Percentiles rank a stretch among this genome's conserved stretches.
phyloP scores from a whole-genome alignment of 1,140 invertebrate species.

The Atta cephalotes region DNA sequence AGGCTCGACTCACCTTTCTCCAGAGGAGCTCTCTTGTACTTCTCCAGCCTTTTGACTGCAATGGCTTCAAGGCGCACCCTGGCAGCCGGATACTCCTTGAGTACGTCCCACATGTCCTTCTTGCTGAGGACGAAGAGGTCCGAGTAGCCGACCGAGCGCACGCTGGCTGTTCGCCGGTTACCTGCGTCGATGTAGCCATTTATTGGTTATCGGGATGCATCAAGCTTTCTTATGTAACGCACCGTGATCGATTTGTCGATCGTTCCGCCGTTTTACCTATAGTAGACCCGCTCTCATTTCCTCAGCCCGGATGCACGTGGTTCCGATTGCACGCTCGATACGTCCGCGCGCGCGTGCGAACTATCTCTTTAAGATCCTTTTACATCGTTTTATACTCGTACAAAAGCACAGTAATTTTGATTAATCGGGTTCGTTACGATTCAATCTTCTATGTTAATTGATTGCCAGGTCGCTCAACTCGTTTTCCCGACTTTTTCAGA shows the following conservation, averaged over 20 bases:
- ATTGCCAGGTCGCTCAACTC: constrained; percentile 1
- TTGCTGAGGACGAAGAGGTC: constrained; percentile 99
- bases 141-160: constrained; percentile 98
- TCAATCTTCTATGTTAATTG: constrained; percentile 23
- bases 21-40: constrained; percentile 96
- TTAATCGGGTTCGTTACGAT: constrained; percentile 31
- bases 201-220: constrained; percentile 84
- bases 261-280: constrained; percentile 16
- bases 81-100: constrained; percentile 99
- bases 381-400: background rate
- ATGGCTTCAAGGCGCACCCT: constrained; percentile 98
- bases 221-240: constrained; percentile 75
- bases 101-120: constrained; percentile 99
- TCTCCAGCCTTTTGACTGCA: constrained; percentile 97
- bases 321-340: constrained; percentile 1
- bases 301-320: background rate
- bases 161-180: constrained; percentile 98
- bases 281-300: background rate
- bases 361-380: background rate
- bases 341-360: background rate
- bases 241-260: constrained; percentile 59
- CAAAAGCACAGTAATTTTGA: constrained; percentile 17
- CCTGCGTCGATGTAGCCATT: constrained; percentile 89
- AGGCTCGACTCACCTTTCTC: constrained; percentile 91
- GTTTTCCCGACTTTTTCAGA: constrained; percentile 17